Evolutionary conservation across 2,113 vertebrate species (phyloP), one percentile per base, ranked within the genome.

Genomic region (Nycticebus coucang): DNA sequence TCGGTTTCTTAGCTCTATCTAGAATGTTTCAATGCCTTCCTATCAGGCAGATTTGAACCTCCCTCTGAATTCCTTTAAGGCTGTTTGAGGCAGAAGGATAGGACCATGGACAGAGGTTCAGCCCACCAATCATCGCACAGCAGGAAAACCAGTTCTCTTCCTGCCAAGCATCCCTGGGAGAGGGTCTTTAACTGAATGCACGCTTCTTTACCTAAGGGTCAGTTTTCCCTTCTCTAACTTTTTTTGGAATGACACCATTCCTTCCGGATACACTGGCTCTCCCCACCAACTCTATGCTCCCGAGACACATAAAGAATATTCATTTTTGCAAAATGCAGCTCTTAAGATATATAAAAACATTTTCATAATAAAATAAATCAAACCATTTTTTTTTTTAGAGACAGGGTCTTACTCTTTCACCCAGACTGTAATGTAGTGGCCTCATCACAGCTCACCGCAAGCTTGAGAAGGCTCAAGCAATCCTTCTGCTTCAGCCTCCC

Each of bases 41-140:
- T 71, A 28, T 22, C 45, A 74, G 71, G 74, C 77, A 68, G 59
- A 79, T 75, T 60, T 41, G 84, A 96, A 69, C 41, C 91, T 91
- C 64, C 60, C 69, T 94, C 86, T 94, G 50, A 79, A 87, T 82
- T 95, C 82, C 60, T 88, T n/a, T 17, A 60, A 57, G 21, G n/a
- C 75, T 78, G 66, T 69, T 72, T 19, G 62, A 92, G 37, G 50
- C 26, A 45, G 28, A 86, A 81, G 33, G 92, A 94, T 97, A 98
- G 97, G 97, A 98, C 97, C 97, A 98, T 98, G 97, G 97, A 98
- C 97, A 98, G 97, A 96, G 97, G 84, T 93, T 71, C 2, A 60
- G 91, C 82, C 77, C 80, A 41, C 69, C 75, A 55, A 45, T 78
- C 26, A 3, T 55, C 21, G 30, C 0, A 0, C 81, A 7, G 66